Evolutionary conservation across 2,797 vertebrate species (phyloP), one percentile per base, ranked within the genome.

Genomic region (Margarornis squamiger): DNA sequence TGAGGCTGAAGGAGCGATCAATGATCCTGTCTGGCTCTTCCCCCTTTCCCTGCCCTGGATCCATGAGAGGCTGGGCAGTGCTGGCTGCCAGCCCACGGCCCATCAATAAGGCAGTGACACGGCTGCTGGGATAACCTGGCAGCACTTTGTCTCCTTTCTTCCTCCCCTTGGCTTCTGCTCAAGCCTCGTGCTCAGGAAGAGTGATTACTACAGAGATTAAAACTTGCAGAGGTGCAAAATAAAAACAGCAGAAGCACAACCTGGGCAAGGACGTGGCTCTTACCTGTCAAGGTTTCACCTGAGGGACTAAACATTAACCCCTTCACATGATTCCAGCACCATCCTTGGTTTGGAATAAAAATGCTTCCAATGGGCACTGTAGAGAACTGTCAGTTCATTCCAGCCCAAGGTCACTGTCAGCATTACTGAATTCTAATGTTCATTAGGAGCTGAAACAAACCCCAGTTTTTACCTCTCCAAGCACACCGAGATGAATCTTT

Each of bases 1-100:
- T 94, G 94, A 68, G 95, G 94, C 94, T 92, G 92, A 93, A 96
- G 90, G 82, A 86, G 94, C 65, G 87, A 98, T 97, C 97, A 97
- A 98, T 98, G 97, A 90, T 94, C 88, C 96, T 91, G 96, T 97
- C 97, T 97, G 97, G 97, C 96, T 88, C 87, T n/a, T 9, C 46
- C 29, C 6, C 12, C 96, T 88, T 30, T 9, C 49, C 29, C 6
- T 13, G 9, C 76, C 71, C 78, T 9, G 7, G n/a, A 70, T 86
- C 20, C 48, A 36, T 34, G 14, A 41, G 75, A 87, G 90, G 71
- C 82, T 13, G 39, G 82, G 95, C 70, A 94, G 72, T 55, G 36
- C 48, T 97, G 97, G 97, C 95, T 41, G 5, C 0, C 20, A 16
- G 97, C 96, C 97, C 86, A 5, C 2, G 63, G 87, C 12, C 94